A percentile compares a stretch with the other conserved stretches of the same genome.
These are phyloP conservation scores for Microplitis demolitor DNA, from an alignment of 1,140 invertebrate genomes.

Conservation along the genomic window DNA sequence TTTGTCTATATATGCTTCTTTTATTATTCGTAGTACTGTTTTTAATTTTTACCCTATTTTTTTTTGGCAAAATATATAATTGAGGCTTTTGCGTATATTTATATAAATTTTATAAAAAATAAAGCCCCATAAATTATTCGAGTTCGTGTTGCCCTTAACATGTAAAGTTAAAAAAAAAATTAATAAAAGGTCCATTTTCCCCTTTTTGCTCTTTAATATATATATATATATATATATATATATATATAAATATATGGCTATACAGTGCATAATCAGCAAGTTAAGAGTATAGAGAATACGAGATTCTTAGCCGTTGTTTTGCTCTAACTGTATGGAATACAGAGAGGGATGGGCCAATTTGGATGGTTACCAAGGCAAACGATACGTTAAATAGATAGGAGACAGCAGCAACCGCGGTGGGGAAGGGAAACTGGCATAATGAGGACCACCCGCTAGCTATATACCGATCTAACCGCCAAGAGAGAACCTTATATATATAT, in stretches of 20 bases:
- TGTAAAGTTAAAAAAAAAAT: too few species aligned
- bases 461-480: not conserved
- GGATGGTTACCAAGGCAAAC: constrained; percentile 62
- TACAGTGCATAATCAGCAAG: too few species aligned
- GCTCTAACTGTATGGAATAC: constrained; percentile 35
- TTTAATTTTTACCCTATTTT: not conserved
- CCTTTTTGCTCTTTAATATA: too few species aligned
- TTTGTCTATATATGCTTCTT: too few species aligned
- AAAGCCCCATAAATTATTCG: too few species aligned
- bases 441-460: constrained; percentile 59
- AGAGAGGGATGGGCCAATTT: constrained; percentile 56
- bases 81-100: too few species aligned
- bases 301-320: constrained; percentile 37
- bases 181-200: too few species aligned
- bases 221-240: too few species aligned
- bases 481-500: not conserved
- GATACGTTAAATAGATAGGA: constrained; percentile 64
- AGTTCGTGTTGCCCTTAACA: too few species aligned
- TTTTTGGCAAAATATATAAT: too few species aligned
- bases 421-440: constrained; percentile 56
- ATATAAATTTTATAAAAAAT: too few species aligned
- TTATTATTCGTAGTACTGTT: not conserved
- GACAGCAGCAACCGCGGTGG: constrained; percentile 31
- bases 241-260: too few species aligned
- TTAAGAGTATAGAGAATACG: constrained; percentile 4